Evolutionary conservation across 2,888 invertebrate species (phyloP).

Genomic region (Mechanitis mazaeus): DNA sequence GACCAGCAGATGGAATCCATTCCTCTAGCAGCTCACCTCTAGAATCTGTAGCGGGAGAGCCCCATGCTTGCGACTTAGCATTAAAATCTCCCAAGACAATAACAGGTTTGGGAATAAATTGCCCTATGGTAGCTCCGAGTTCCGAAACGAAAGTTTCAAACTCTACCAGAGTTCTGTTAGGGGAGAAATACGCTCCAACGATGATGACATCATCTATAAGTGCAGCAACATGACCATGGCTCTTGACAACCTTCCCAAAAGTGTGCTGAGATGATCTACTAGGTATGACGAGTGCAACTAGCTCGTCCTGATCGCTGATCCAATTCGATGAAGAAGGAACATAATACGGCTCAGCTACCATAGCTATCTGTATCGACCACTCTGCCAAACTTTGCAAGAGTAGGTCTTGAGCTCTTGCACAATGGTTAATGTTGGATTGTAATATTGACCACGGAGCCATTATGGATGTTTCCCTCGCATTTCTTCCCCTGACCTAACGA

Average conservation of each 20-base stretch:
- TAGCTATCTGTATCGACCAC: constrained; percentile 17
- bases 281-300: constrained; percentile 7
- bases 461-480: neutral
- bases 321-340: constrained; percentile 6
- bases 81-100: constrained; percentile 24
- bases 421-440: constrained; percentile 28
- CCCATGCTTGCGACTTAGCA: constrained; percentile 28
- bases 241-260: neutral
- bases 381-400: constrained; percentile 19
- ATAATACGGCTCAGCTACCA: constrained; percentile 18
- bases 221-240: constrained; percentile 22
- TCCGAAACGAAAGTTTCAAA: constrained; percentile 25
- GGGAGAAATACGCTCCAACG: constrained; percentile 30
- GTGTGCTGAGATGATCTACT: neutral
- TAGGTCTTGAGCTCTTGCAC: constrained; percentile 23
- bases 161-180: constrained; percentile 25
- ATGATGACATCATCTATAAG: constrained; percentile 9
- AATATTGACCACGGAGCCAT: constrained; percentile 16
- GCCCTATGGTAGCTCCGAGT: neutral
- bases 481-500: constrained; percentile 8
- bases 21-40: constrained; percentile 21
- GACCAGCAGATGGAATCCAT: constrained; percentile 20
- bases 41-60: constrained; percentile 18
- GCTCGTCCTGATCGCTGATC: constrained; percentile 7
- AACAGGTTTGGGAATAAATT: constrained; percentile 4